These are phyloP conservation scores for Variabilichromis moorii DNA, from an alignment of 2,113 vertebrate genomes.

Conservation along the genomic window DNA sequence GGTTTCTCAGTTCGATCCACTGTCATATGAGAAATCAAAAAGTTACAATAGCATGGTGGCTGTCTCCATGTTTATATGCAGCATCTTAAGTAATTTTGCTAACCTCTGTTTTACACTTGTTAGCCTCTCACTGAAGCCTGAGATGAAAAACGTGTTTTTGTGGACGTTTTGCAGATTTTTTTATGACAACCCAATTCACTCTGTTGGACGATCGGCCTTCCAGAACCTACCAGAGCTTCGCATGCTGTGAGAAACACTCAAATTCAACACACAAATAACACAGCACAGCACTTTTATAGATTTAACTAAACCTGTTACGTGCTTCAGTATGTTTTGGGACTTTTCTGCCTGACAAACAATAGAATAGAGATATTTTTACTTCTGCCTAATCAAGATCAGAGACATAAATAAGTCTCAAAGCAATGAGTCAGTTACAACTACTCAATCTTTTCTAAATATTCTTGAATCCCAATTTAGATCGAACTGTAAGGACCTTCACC, in stretches of 20 bases:
- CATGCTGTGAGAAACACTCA: slow-evolving; percentile 56
- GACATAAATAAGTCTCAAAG: neutral
- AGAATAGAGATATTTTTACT: neutral
- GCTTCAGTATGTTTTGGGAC: neutral
- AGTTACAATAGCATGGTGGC: neutral
- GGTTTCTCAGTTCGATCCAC: neutral
- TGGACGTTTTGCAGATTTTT: slow-evolving; percentile 75
- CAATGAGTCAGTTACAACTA: neutral
- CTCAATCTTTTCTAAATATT: neutral
- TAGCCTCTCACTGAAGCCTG: neutral
- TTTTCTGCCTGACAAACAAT: neutral
- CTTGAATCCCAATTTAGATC: neutral
- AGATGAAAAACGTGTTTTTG: neutral
- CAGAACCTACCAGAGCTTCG: slow-evolving; percentile 84
- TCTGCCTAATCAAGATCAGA: neutral
- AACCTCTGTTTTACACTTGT: neutral
- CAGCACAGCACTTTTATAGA: neutral
- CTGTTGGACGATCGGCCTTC: slow-evolving; percentile 85
- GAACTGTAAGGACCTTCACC: neutral
- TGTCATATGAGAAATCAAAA: neutral
- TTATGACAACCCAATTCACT: slow-evolving; percentile 90
- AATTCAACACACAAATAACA: neutral
- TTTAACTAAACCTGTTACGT: neutral
- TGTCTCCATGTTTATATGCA: neutral
- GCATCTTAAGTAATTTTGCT: neutral